Evolutionary conservation across 2,113 vertebrate species (phyloP).

Genomic region (Octodon degus): DNA sequence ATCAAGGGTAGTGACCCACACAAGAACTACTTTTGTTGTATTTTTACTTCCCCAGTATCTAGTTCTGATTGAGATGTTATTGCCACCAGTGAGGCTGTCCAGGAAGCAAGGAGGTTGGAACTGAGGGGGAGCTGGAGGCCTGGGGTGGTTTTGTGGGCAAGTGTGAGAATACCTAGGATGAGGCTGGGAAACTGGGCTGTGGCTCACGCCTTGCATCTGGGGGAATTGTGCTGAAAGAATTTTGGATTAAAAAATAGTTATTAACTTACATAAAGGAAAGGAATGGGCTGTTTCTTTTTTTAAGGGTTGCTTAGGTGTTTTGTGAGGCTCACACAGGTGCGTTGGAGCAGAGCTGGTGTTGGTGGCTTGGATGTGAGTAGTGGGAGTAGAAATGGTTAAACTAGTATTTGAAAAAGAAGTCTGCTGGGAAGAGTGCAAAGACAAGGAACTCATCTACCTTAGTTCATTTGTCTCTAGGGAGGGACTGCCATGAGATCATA

Average conservation of each 20-base stretch:
- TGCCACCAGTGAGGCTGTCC: neutral
- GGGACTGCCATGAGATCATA: neutral
- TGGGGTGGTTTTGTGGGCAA: neutral
- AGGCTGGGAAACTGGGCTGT: neutral
- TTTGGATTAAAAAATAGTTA: slow-evolving; percentile 29
- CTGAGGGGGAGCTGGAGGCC: neutral
- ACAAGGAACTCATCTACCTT: neutral
- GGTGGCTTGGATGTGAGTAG: neutral
- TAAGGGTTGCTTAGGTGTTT: neutral
- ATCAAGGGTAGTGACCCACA: neutral
- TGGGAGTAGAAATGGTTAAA: neutral
- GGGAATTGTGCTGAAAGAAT: neutral
- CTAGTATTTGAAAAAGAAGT: neutral
- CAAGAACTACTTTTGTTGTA: neutral
- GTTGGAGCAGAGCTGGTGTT: neutral
- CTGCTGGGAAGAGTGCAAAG: neutral
- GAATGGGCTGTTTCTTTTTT: neutral
- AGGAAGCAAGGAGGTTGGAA: neutral
- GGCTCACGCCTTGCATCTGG: neutral
- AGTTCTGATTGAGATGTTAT: neutral
- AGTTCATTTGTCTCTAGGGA: neutral
- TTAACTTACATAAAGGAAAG: slow-evolving; percentile 27
- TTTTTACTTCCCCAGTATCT: neutral
- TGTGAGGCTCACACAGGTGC: neutral
- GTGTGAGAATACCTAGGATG: neutral